phyloP scores from a whole-genome alignment of 2,888 invertebrate species.

The Opisthograptis luteolata region DNA sequence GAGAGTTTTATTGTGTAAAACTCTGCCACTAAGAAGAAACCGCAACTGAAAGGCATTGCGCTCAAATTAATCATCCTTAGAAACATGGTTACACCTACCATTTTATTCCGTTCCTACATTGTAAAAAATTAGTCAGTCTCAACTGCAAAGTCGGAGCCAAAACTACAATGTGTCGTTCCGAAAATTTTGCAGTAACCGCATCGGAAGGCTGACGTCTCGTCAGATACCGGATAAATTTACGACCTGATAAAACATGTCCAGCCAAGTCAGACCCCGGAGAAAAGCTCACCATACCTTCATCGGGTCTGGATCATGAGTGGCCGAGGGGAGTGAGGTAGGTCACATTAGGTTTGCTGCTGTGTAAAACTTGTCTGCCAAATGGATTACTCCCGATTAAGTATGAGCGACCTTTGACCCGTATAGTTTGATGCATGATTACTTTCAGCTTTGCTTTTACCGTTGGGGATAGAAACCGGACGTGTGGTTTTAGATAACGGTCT shows the following conservation, averaged over 20 bases:
- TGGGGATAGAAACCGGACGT: constrained; percentile 22
- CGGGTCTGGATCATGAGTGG: constrained; percentile 20
- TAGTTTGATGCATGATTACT: constrained; percentile 73
- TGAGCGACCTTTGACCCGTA: constrained; percentile 71
- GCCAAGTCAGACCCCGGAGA: constrained; percentile 54
- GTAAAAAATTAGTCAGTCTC: constrained; percentile 18
- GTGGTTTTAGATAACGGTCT: constrained; percentile 2
- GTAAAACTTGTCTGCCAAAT: constrained; percentile 76
- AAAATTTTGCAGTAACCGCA: constrained; percentile 64
- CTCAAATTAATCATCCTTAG: too few species aligned
- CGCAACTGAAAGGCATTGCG: too few species aligned
- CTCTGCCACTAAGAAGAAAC: too few species aligned
- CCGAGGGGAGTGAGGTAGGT: constrained; percentile 43
- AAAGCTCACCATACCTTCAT: constrained; percentile 46
- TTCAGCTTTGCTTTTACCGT: constrained; percentile 49
- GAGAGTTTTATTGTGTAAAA: too few species aligned
- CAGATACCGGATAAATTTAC: constrained; percentile 78
- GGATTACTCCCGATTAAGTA: constrained; percentile 77
- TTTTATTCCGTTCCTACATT: background rate
- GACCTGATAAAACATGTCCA: constrained; percentile 76
- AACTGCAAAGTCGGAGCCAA: constrained; percentile 12
- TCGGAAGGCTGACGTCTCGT: constrained; percentile 68
- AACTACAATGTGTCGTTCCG: constrained; percentile 47
- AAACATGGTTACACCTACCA: background rate
- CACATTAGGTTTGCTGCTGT: constrained; percentile 55